Percentiles rank a stretch among this genome's conserved stretches.
These are phyloP conservation scores for Megaceryle torquata DNA, from an alignment of 2,113 vertebrate genomes.

Conservation along the genomic window DNA sequence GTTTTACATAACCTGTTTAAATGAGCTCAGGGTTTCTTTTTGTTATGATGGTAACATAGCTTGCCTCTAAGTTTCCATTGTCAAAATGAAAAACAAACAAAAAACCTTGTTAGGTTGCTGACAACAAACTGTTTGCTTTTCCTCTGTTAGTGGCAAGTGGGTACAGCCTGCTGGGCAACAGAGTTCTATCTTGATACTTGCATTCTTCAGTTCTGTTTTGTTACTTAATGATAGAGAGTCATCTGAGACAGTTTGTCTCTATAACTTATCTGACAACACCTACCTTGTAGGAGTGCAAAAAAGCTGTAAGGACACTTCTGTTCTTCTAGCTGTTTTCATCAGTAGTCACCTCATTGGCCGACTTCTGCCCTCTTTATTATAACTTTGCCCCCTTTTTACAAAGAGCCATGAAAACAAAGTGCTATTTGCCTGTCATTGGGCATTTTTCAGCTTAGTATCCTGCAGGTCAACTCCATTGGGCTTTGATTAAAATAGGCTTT, in stretches of 20 bases:
- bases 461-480: neutral
- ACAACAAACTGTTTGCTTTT: slow-evolving; percentile 3
- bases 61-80: neutral
- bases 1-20: neutral
- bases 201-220: neutral
- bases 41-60: neutral
- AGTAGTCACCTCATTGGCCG: neutral
- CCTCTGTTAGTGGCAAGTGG: neutral
- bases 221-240: neutral
- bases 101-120: neutral
- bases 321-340: neutral
- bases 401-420: neutral
- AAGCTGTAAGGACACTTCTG: neutral
- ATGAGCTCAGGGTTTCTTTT: neutral
- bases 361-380: neutral
- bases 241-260: neutral
- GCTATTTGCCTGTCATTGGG: neutral
- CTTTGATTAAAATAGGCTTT: neutral
- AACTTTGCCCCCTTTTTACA: neutral
- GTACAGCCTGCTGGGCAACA: slow-evolving; percentile 8
- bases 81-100: slow-evolving; percentile 4
- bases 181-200: neutral
- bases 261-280: neutral
- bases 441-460: neutral
- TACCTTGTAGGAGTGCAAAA: neutral